Evolutionary conservation across 2,888 invertebrate species (phyloP).

Genomic region (Conus canariensis): DNA sequence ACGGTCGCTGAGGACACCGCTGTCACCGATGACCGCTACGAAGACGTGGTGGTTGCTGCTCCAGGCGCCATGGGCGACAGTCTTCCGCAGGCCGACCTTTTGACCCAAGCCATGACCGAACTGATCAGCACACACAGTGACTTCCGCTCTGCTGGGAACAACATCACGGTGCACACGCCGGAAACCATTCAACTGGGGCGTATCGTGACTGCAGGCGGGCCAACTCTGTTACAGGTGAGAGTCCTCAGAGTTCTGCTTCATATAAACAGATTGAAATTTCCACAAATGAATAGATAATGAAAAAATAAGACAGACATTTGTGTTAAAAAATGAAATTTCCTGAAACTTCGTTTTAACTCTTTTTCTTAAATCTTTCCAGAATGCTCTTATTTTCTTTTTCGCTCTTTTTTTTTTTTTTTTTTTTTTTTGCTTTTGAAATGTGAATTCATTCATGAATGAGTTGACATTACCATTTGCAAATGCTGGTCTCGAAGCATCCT

Average conservation of each 20-base stretch:
- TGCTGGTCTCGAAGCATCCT: too few species aligned
- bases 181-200: constrained; percentile 49
- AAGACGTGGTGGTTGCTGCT: constrained; percentile 32
- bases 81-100: constrained; percentile 75
- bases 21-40: constrained; percentile 26
- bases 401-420: too few species aligned
- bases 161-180: constrained; percentile 52
- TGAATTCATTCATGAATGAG: background rate
- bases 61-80: constrained; percentile 36
- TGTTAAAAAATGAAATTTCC: too few species aligned
- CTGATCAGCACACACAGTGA: constrained; percentile 74
- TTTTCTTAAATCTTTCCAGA: too few species aligned
- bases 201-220: constrained; percentile 1
- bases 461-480: too few species aligned
- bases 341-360: too few species aligned
- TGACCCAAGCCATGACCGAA: constrained; percentile 80
- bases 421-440: background rate
- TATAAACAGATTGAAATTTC: too few species aligned
- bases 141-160: constrained; percentile 57
- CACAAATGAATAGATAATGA: too few species aligned
- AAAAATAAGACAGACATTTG: too few species aligned
- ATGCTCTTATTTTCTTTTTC: too few species aligned
- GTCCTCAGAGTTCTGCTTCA: too few species aligned
- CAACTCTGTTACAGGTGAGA: constrained; percentile 21
- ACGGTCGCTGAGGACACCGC: constrained; percentile 23